Evolutionary conservation across 2,797 vertebrate genomes (phyloP), one percentile per base, ranked within the genome.

Genomic region (Bradypodion ventrale): DNA sequence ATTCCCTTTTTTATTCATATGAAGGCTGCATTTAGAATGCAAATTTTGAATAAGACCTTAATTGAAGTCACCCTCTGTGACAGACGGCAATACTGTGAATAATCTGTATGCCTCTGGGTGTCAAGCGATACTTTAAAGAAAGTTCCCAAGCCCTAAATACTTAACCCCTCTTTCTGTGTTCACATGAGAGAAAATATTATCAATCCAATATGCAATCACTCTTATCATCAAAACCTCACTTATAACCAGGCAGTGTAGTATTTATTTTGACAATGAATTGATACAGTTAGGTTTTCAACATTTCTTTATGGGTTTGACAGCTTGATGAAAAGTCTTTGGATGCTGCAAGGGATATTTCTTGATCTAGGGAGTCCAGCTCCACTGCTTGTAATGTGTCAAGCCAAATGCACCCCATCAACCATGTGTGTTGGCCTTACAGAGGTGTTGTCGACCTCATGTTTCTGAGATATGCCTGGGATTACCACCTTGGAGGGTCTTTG

Each of bases 251-350:
- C 40, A 70, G 40, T 72, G n/a, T 62, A 46, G 46, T 78, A 65
- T 59, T 83, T 83, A 56, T 83, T 83, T 83, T 76, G 82, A 59
- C 74, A 83, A 76, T 46, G 40, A 69, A 44, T 42, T 83, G 82
- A 73, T 29, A 40, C 59, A 66, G 25, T 83, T 75, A 27, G 35
- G 7, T 56, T 68, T 83, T 23, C 27, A 68, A 75, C 40, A 77
- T 7, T 68, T 19, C 49, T 59, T 42, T 56, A 15, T 56, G 40
- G 29, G 32, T 69, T 83, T 83, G 74, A 69, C 65, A 76, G 49
- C 63, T 69, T 65, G 10, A 29, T 76, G 40, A 60, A 76, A 77
- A 44, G 35, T 46, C 35, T 9, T 83, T 62, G 49, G 7, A 73
- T 65, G 60, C 6, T 49, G 42, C 32, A 49, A 32, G 44, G 21